These are phyloP conservation scores for Polyodon spathula DNA, from an alignment of 2,113 vertebrate genomes.

Conservation along the genomic window DNA sequence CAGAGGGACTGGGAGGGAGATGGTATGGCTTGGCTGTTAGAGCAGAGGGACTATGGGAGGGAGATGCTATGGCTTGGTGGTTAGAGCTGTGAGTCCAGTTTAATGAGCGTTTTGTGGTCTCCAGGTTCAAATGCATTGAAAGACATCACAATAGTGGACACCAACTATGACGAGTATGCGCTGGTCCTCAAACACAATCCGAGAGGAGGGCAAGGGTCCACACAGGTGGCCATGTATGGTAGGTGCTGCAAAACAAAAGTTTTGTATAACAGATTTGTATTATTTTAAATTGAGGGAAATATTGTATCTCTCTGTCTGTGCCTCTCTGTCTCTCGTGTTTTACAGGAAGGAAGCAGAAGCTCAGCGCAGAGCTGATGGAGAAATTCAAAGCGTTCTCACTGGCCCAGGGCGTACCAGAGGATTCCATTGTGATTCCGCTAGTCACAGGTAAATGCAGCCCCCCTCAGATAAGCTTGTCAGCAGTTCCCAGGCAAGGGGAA, in stretches of 20 bases:
- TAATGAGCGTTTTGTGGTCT: background rate
- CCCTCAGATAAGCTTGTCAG: too few species aligned
- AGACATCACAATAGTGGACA: conserved; percentile 61
- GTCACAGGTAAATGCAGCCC: conserved; percentile 33
- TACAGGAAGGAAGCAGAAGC: conserved; percentile 42
- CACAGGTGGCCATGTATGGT: conserved; percentile 61
- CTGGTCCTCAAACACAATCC: conserved; percentile 58
- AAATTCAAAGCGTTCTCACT: conserved; percentile 47
- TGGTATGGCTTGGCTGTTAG: background rate
- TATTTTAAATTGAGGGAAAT: background rate
- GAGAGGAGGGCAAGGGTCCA: conserved; percentile 51
- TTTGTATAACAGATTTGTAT: background rate
- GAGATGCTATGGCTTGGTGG: too few species aligned
- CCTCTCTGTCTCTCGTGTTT: too few species aligned
- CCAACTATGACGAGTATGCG: conserved; percentile 58
- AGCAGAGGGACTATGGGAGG: background rate
- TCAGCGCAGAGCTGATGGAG: conserved; percentile 32
- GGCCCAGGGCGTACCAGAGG: conserved; percentile 43
- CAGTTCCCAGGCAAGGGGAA: background rate
- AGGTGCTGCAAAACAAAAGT: conserved; percentile 14
- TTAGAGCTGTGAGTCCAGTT: background rate
- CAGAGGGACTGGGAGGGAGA: background rate
- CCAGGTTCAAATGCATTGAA: conserved; percentile 52
- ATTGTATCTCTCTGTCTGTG: background rate
- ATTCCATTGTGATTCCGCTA: conserved; percentile 49